These are phyloP conservation scores for Trichosurus vulpecula DNA, from an alignment of 2,797 vertebrate genomes.

Conservation along the genomic window DNA sequence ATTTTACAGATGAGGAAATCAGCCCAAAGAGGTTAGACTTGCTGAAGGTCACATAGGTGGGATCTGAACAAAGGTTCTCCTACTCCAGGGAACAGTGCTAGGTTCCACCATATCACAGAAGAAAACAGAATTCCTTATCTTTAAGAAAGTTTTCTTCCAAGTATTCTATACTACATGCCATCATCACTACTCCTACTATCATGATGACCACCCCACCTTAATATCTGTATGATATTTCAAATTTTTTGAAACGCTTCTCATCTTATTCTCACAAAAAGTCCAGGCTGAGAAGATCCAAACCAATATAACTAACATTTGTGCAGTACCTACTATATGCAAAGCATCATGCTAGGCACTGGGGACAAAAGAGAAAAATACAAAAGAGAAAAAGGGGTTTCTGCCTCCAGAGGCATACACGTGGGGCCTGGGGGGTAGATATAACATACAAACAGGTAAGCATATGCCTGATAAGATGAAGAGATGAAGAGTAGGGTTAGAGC, in stretches of 20 bases:
- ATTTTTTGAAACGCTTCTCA: background rate
- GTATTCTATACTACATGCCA: background rate
- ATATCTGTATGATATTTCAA: background rate
- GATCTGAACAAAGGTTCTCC: background rate
- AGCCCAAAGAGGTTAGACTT: background rate
- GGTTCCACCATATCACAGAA: background rate
- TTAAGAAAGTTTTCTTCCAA: background rate
- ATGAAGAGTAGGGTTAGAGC: background rate
- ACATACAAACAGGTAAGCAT: background rate
- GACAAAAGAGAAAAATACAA: background rate
- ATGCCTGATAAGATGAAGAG: background rate
- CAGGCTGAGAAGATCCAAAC: background rate
- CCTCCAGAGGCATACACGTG: background rate
- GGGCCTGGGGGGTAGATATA: background rate
- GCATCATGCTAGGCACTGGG: background rate
- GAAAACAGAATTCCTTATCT: background rate
- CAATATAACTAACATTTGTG: background rate
- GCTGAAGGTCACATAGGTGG: background rate
- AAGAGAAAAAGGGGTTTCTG: background rate
- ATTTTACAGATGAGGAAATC: background rate
- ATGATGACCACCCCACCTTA: background rate
- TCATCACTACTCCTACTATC: background rate
- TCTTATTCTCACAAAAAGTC: background rate
- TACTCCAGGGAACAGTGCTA: background rate
- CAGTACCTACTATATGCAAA: background rate